Conservation (phyloP, 2,113 vertebrate genomes). For the Podocnemis expansa region DNA sequence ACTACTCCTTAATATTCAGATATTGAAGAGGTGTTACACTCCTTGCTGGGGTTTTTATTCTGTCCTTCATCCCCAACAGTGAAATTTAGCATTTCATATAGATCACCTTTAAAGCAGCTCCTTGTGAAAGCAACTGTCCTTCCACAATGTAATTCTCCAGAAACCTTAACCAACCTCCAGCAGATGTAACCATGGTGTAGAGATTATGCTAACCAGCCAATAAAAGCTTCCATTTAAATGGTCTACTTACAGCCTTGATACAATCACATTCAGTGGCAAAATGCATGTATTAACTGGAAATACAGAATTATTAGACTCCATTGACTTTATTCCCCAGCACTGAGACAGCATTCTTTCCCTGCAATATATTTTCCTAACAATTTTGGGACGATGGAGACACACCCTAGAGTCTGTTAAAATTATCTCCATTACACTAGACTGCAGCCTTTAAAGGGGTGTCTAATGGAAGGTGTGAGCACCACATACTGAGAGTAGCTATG, state of each 20-base stretch:
- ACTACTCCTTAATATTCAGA: not conserved
- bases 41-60: not conserved
- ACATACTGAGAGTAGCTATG: constrained; percentile 44
- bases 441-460: constrained; percentile 66
- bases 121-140: constrained; percentile 15
- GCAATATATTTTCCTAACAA: constrained; percentile 64
- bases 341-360: constrained; percentile 47
- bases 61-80: not conserved
- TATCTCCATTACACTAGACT: constrained; percentile 65
- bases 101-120: not conserved
- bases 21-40: not conserved
- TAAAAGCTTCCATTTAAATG: constrained; percentile 61
- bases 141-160: not conserved
- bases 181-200: constrained; percentile 44
- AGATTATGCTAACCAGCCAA: constrained; percentile 64
- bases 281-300: constrained; percentile 60
- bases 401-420: constrained; percentile 74
- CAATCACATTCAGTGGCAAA: constrained; percentile 49
- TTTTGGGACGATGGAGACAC: constrained; percentile 60
- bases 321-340: constrained; percentile 48
- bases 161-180: constrained; percentile 48
- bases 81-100: not conserved
- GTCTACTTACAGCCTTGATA: constrained; percentile 39
- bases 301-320: constrained; percentile 52
- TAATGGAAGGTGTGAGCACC: constrained; percentile 40